Evolutionary conservation across 2,797 vertebrate species (phyloP).

Genomic region (Bufotes viridis): DNA sequence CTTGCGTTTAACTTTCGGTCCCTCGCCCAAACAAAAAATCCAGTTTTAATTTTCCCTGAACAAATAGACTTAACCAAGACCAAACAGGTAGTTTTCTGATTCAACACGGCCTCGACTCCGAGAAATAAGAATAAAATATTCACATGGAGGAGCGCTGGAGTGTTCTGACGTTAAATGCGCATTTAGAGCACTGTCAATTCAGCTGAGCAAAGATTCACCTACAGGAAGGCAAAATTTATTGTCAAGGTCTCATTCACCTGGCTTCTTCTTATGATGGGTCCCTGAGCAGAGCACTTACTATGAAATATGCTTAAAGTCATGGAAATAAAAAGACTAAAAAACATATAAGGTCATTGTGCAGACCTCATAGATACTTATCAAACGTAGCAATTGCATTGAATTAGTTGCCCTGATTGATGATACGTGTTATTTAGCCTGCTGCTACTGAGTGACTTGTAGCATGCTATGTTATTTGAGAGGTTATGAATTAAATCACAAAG

Average conservation of each 20-base stretch:
- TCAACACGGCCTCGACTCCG: not conserved
- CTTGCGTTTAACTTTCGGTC: not conserved
- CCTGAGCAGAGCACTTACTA: slow-evolving; percentile 11
- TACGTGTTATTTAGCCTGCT: not conserved
- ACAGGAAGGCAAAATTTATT: slow-evolving; percentile 11
- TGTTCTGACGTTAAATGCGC: slow-evolving; percentile 15
- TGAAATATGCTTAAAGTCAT: slow-evolving; percentile 9
- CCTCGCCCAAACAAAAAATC: not conserved
- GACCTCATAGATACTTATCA: not conserved
- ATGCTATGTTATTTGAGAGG: not conserved
- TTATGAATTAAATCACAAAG: not conserved
- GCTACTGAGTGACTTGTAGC: not conserved
- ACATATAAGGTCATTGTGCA: not conserved
- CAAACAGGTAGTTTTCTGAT: not conserved
- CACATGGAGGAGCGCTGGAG: not conserved
- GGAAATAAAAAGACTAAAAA: not conserved
- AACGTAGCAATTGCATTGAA: not conserved
- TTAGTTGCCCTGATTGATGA: not conserved
- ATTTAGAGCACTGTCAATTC: slow-evolving; percentile 25
- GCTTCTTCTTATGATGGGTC: slow-evolving; percentile 1
- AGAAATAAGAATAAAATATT: not conserved
- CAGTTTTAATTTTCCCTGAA: slow-evolving; percentile 17
- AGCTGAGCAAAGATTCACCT: slow-evolving; percentile 30
- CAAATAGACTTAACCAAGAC: slow-evolving; percentile 28
- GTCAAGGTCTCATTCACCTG: not conserved